Evolutionary conservation across 2,888 invertebrate genomes (phyloP).

Genomic region (Rhagium mordax): DNA sequence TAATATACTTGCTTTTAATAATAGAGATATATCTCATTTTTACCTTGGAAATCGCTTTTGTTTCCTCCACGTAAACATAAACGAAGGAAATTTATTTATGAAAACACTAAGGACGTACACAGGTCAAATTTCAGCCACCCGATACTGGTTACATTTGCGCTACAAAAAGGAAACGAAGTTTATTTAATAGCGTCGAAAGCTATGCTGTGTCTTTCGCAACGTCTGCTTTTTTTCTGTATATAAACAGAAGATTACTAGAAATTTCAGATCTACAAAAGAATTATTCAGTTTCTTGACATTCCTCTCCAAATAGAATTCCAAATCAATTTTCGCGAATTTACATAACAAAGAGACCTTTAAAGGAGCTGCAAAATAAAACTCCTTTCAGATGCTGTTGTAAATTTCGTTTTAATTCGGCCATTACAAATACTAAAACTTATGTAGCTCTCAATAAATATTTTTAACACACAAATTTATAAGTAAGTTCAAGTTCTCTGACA

Average conservation of each 20-base stretch:
- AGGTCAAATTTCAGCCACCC: no score
- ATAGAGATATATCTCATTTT: no score
- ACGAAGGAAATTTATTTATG: no score
- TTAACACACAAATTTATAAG: no score
- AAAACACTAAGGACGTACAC: no score
- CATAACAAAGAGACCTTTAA: neutral
- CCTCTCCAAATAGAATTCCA: neutral
- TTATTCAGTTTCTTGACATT: neutral
- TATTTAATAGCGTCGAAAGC: neutral
- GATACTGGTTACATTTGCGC: neutral
- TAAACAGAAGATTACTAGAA: neutral
- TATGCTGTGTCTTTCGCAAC: neutral
- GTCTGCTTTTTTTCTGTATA: neutral
- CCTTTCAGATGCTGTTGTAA: neutral
- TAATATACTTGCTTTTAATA: no score
- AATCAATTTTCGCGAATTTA: neutral
- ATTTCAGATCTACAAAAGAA: neutral
- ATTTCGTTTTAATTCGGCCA: neutral
- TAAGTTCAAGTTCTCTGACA: no score
- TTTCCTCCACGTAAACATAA: no score
- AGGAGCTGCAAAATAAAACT: neutral
- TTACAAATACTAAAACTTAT: neutral
- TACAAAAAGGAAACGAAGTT: neutral
- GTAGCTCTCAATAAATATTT: neutral
- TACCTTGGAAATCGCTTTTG: no score